A percentile compares a stretch with the other conserved stretches of the same genome.
These are phyloP conservation scores for Athalia circularis DNA, from an alignment of 2,888 invertebrate genomes.

Conservation along the genomic window DNA sequence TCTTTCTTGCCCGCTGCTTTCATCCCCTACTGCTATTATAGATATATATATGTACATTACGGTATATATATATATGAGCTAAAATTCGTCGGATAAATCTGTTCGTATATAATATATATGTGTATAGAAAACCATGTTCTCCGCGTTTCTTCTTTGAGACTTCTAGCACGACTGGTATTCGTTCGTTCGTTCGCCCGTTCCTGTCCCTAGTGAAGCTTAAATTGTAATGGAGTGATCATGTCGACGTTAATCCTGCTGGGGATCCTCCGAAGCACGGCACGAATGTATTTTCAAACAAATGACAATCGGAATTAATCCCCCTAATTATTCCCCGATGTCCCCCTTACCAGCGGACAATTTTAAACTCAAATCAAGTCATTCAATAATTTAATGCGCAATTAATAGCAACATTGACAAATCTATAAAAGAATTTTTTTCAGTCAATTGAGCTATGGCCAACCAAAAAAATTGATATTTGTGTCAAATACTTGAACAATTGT, in stretches of 20 bases:
- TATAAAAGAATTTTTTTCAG: no score
- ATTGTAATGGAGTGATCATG: constrained; percentile 23
- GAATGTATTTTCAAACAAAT: neutral
- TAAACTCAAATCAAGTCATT: no score
- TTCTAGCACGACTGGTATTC: no score
- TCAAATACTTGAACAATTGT: no score
- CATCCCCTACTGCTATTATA: neutral
- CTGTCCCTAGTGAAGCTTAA: neutral
- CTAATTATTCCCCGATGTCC: no score
- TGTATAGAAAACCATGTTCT: neutral
- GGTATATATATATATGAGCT: neutral
- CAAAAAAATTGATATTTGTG: no score
- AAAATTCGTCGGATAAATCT: neutral
- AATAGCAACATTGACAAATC: no score
- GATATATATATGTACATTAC: neutral
- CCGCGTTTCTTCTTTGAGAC: neutral
- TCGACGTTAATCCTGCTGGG: constrained; percentile 7
- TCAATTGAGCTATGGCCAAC: no score
- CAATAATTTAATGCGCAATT: no score
- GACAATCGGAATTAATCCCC: neutral
- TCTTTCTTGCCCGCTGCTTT: neutral
- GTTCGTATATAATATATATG: neutral
- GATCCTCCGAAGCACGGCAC: neutral
- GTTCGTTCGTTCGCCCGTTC: neutral
- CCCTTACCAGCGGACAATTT: no score